Evolutionary conservation across 2,113 vertebrate species (phyloP), one percentile per base, ranked within the genome.

Genomic region (Athene cunicularia): DNA sequence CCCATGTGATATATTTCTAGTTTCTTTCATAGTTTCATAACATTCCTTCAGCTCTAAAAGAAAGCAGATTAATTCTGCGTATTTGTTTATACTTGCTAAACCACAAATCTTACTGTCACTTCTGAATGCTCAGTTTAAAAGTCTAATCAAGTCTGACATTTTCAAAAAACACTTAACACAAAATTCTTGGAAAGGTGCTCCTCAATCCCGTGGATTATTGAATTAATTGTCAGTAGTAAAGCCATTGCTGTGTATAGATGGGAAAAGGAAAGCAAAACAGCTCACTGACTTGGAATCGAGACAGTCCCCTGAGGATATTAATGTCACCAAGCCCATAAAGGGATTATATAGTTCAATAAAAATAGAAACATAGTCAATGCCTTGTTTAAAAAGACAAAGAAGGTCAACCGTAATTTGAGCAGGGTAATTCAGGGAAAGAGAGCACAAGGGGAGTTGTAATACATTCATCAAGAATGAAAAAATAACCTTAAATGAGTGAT

Each of bases 341-440:
- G 72, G 95, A 96, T 98, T 96, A 96, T 70, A 73, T 8, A 59
- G 91, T 62, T 92, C 86, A 93, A 85, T 90, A 97, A 97, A 98
- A 98, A 97, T 97, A 98, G 97, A 97, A 96, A 88, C 95, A 89
- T 86, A 95, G 94, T 63, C 94, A 83, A 66, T 73, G 86, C 55
- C 64, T 41, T 63, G 49, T 81, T 95, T 88, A 88, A 96, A 97
- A 97, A 96, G 93, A 95, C 94, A 94, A 97, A 93, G 93, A 96
- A 98, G 91, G 96, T 97, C 95, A 96, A 80, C 81, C 53, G 79
- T 63, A 93, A 93, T 85, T 91, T 85, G 88, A 94, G 92, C 56
- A 49, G 91, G 55, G 82, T 80, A 70, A 66, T 67, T 60, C 12
- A 33, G 91, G 41, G 86, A 84, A 87, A 45, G 79, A n/a, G 20